A percentile compares a stretch with the other conserved stretches of the same genome.
These are phyloP conservation scores for Drosophila seguyi DNA, from an alignment of 1,140 invertebrate genomes.

Conservation along the genomic window DNA sequence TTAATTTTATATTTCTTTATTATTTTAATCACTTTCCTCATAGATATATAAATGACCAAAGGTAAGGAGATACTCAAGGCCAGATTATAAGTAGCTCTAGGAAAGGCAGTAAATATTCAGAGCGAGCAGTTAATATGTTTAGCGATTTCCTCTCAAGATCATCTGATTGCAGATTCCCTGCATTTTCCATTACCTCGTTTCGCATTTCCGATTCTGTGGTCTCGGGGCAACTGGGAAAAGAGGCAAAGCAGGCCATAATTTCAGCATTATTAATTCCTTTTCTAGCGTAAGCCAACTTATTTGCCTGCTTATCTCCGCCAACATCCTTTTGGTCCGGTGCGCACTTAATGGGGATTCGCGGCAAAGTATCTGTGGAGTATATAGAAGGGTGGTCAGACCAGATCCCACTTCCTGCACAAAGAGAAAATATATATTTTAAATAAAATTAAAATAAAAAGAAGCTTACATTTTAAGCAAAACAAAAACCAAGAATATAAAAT, in stretches of 20 bases:
- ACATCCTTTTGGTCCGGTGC: constrained; percentile 60
- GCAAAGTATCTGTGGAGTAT: constrained; percentile 28
- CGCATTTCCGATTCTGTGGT: constrained; percentile 27
- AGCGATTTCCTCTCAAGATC: constrained; percentile 27
- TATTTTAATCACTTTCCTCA: not conserved
- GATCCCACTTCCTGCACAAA: constrained; percentile 9
- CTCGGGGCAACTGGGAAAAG: not conserved
- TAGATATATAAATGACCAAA: not conserved
- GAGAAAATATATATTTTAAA: not conserved
- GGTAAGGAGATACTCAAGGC: not conserved
- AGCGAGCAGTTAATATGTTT: constrained; percentile 8
- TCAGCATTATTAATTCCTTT: constrained; percentile 56
- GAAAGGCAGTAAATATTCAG: not conserved
- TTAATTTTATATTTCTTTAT: not conserved
- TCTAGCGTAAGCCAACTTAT: constrained; percentile 53
- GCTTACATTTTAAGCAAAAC: too few species aligned
- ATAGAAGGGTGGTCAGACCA: constrained; percentile 19
- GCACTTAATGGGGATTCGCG: constrained; percentile 54
- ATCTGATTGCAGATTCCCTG: constrained; percentile 4
- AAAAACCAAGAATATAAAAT: too few species aligned
- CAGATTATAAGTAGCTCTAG: not conserved
- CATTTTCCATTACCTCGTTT: constrained; percentile 12
- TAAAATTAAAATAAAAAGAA: not conserved
- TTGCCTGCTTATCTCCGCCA: constrained; percentile 69
- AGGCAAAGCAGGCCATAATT: constrained; percentile 40